Conservation (phyloP, 2,797 vertebrate species). For the Hippocampus kuda region DNA sequence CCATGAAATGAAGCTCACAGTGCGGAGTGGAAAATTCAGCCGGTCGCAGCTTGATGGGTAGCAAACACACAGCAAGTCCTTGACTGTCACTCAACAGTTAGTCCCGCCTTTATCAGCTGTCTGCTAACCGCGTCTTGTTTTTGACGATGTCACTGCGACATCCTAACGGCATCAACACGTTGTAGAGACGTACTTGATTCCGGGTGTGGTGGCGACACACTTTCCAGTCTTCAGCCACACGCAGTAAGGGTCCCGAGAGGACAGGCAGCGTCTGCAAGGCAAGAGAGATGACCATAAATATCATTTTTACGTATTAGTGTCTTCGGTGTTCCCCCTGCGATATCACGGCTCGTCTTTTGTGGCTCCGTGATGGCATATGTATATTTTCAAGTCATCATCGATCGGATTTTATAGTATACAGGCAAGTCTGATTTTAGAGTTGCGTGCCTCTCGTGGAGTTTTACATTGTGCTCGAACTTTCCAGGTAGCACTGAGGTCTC, state of each 20-base stretch:
- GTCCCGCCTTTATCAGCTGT: background rate
- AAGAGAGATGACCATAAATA: constrained; percentile 12
- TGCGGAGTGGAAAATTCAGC: constrained; percentile 7
- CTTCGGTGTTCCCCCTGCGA: background rate
- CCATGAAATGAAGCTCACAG: background rate
- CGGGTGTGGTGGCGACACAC: constrained; percentile 69
- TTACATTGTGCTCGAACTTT: too few relatives aligned
- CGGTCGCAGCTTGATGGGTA: constrained; percentile 38
- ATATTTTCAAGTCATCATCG: too few relatives aligned
- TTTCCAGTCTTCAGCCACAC: constrained; percentile 75
- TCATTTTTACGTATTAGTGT: background rate
- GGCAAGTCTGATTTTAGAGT: too few relatives aligned
- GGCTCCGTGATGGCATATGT: too few relatives aligned
- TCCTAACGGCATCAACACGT: background rate
- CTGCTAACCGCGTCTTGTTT: background rate
- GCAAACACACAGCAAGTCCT: constrained; percentile 35
- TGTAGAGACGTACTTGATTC: constrained; percentile 66
- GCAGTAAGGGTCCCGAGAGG: constrained; percentile 84
- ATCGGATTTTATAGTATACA: too few relatives aligned
- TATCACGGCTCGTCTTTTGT: too few relatives aligned
- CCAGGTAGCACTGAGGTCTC: too few relatives aligned
- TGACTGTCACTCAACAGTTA: constrained; percentile 36
- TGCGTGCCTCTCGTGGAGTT: too few relatives aligned
- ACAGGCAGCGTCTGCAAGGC: constrained; percentile 77
- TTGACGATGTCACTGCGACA: background rate